Base-by-base conservation (phyloP, 2,113 vertebrate species). In the Eleginops maclovinus region DNA sequence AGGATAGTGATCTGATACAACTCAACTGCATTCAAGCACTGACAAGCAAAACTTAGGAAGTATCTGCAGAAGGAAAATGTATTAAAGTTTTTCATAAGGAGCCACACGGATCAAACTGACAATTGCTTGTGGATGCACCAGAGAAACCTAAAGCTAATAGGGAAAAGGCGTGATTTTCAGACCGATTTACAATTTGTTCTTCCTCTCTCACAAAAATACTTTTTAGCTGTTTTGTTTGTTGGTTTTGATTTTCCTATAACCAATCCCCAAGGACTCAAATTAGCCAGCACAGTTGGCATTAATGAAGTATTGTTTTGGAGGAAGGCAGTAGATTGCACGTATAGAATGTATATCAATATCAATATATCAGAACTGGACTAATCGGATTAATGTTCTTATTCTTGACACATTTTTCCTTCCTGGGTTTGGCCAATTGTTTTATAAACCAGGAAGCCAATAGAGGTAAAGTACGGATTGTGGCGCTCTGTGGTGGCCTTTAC, bases 1-100 rank as follows among this genome's bases (percentile, higher is more conserved):
- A 47, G 71, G 41, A 77, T 26, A 46, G 58, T 19, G 73, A 77
- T 72, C 46, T 54, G 72, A 80, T 61, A 66, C 28, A 59, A 76
- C 70, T 59, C 43, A 60, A 61, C 51, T 65, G 51, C 47, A 59
- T 71, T 54, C 54, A 73, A 63, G 44, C 36, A 26, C 53, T 40
- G 75, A 83, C 60, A 28, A 47, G 56, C 47, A 50, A 54, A 58
- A 47, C 53, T 59, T 13, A 50, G 50, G 68, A 53, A 21, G 40
- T 22, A 19, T 36, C 19, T 53, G 7, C 24, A 51, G 65, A 59
- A 43, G 41, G 59, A 75, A 4, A 71, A 51, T 21, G 63, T 26
- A 59, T 75, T 49, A 56, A 74, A 75, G 47, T 72, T 47, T 40
- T n/a, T 36, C 36, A 44, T 17, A 43, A 64, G 46, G 21, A 31